phyloP scores from a whole-genome alignment of 2,888 invertebrate genomes.

The Spatulosminthurus flaviceps region DNA sequence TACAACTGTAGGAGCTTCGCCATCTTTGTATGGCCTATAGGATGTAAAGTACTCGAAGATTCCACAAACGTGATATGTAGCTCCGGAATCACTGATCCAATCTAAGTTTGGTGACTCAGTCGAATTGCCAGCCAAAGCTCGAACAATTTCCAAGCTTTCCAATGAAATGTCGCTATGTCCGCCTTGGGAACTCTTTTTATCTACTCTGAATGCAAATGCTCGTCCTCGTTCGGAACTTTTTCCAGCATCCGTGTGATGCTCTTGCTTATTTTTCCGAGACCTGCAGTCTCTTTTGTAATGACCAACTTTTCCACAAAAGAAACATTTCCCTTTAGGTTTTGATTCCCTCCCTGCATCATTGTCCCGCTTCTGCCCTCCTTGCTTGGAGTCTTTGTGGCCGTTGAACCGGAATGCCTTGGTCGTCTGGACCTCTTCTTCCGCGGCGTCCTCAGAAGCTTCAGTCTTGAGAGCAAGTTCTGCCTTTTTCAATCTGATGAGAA shows the following conservation, averaged over 20 bases:
- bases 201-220: too few species aligned
- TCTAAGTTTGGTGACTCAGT: too few species aligned
- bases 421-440: background rate
- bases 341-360: background rate
- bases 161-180: too few species aligned
- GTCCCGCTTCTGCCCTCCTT: background rate
- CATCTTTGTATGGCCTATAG: too few species aligned
- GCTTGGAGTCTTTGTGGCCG: background rate
- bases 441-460: background rate
- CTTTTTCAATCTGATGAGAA: constrained; percentile 32
- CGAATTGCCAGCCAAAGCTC: too few species aligned
- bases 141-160: too few species aligned
- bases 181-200: too few species aligned
- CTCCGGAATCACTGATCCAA: constrained; percentile 29
- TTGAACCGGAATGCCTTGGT: background rate
- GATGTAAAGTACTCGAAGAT: background rate
- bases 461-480: constrained; percentile 37
- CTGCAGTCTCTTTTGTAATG: constrained; percentile 22
- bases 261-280: background rate
- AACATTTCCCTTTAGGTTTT: constrained; percentile 11
- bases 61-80: background rate
- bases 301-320: background rate
- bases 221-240: too few species aligned
- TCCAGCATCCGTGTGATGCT: background rate
- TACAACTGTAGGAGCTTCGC: background rate